Base-by-base conservation (phyloP, 1,140 invertebrate species). In the Helicoverpa zea region DNA sequence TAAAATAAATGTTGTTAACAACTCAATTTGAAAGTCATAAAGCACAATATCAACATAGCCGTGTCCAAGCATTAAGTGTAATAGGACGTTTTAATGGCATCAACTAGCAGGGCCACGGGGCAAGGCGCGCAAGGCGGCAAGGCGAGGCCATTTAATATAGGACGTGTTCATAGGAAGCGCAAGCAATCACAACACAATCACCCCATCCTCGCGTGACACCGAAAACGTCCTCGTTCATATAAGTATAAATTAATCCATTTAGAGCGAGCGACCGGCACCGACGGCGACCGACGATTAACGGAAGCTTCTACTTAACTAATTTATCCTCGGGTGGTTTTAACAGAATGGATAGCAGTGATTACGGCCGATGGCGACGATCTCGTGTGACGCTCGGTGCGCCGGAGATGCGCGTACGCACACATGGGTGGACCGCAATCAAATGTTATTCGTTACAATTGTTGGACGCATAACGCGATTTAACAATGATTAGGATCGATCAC, bases 231-330 rank as follows among this genome's bases (percentile, higher is more conserved):
- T 93, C 92, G 92, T 88, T 92, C 90, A 93, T 94, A 84, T 78
- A 94, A 93, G 92, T 95, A 95, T 95, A 94, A 95, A 95, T 95
- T 95, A 95, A 93, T 94, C 92, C 92, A 95, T 95, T 95, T 94
- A 94, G 90, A 93, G 81, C 89, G 90, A 84, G 83, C 93, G 91
- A 89, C 91, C 89, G 89, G 90, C 87, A 92, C 90, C 91, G 89
- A 83, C 89, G 89, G 84, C 87, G 91, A 90, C 90, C 90, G 93
- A 91, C 94, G 94, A 95, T 95, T 95, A 95, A 92, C 95, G 95
- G 95, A 95, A 95, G 92, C 91, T 91, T 94, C 95, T 95, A 95
- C 94, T 95, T 95, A 95, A 95, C 92, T 95, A 95, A 95, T 95
- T 95, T 95, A 95, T 92, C 88, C 93, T 89, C 90, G 92, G 93